phyloP scores from a whole-genome alignment of 2,113 vertebrate genomes.

The Limnothrissa miodon region DNA sequence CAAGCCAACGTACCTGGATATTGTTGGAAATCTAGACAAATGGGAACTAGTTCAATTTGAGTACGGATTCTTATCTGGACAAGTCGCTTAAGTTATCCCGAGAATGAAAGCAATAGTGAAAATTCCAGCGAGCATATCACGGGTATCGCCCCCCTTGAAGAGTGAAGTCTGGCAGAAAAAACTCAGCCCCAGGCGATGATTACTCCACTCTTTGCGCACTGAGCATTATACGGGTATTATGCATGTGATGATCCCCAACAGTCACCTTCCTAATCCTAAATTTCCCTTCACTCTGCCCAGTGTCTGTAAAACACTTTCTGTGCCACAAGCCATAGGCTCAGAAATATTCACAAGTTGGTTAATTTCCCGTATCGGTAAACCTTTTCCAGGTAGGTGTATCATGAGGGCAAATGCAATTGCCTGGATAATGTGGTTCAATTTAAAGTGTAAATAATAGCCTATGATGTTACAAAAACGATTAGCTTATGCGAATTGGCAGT shows the following conservation, averaged over 20 bases:
- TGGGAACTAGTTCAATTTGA: neutral
- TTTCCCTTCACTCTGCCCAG: neutral
- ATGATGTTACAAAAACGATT: neutral
- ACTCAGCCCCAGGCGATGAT: constrained; percentile 55
- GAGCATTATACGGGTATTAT: constrained; percentile 51
- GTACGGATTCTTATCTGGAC: neutral
- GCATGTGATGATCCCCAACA: constrained; percentile 31
- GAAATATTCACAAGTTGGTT: neutral
- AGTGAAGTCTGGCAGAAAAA: constrained; percentile 39
- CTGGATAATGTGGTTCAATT: neutral
- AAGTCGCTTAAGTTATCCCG: neutral
- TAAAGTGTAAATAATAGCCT: neutral
- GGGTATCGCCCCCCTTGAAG: constrained; percentile 15
- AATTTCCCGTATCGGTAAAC: neutral
- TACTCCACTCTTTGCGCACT: constrained; percentile 19
- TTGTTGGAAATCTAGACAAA: neutral
- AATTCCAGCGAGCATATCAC: neutral
- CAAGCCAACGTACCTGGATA: neutral
- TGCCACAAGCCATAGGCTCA: neutral
- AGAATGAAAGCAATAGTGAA: neutral
- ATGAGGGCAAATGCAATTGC: neutral
- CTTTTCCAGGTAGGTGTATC: neutral
- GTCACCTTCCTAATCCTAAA: neutral
- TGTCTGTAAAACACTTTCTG: neutral
- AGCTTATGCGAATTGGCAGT: neutral